Evolutionary conservation across 2,888 invertebrate species (phyloP), one percentile per base, ranked within the genome.

Genomic region (Podabrus alpinus): DNA sequence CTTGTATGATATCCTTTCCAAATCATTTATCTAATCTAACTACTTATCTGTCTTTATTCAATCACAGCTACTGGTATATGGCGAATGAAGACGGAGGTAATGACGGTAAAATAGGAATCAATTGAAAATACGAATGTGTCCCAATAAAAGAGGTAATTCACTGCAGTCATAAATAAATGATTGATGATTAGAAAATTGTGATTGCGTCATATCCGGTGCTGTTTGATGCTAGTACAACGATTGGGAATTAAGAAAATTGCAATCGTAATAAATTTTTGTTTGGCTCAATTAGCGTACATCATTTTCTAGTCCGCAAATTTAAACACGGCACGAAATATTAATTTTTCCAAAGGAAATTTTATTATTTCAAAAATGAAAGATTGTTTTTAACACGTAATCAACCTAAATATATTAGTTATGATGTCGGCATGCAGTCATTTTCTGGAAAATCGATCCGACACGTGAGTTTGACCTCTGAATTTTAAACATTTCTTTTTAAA

Each of bases 141-240:
- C 80, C 80, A 80, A 80, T 80, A 80, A 80, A 80, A 78, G 79
- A 79, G 79, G 78, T 77, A 80, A 80, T 80, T 86, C 86, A 85
- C 86, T 85, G 85, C 84, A 85, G 83, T 85, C 86, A 85, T 87
- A 86, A 86, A 87, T 86, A 86, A 85, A 86, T 87, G 87, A 87
- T 87, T 87, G 86, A 87, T 87, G 86, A 87, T 87, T 86, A 86
- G 86, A 86, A 86, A 87, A 87, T 87, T 87, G 86, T 86, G 84
- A 85, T 85, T 81, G 84, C 86, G 86, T 86, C 87, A 87, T 81
- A 84, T 87, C 87, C 87, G 87, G 86, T 85, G 78, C 68, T 74
- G 74, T 64, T 67, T 71, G 68, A 66, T 75, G 67, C 67, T 68
- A 69, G 68, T 21, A 17, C 62, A 24, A 66, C 73, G 73, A 77